These are phyloP conservation scores for Rhagophthalmus giganteus DNA, from an alignment of 2,888 invertebrate species.

Conservation along the genomic window DNA sequence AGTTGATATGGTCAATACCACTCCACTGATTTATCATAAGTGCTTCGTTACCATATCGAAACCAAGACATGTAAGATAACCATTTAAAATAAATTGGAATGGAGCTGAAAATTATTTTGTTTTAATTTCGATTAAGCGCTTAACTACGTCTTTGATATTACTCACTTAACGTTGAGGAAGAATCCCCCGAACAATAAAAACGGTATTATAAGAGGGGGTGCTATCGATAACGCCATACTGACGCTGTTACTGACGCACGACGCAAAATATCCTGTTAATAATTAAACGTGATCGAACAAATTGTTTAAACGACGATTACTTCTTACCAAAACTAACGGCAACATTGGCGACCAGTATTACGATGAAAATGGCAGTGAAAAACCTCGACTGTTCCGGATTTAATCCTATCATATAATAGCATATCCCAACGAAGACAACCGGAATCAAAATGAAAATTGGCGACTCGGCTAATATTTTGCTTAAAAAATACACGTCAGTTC, in stretches of 20 bases:
- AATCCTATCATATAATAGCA: conserved; percentile 90
- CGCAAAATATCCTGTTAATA: conserved; percentile 79
- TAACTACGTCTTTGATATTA: too few relatives aligned
- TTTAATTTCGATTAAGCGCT: conserved; percentile 4
- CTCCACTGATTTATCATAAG: conserved; percentile 88
- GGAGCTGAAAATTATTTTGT: conserved; percentile 61
- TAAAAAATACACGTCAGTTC: conserved; percentile 88
- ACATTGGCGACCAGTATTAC: conserved; percentile 85
- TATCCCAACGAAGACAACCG: conserved; percentile 78
- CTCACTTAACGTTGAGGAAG: conserved; percentile 88
- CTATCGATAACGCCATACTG: conserved; percentile 86
- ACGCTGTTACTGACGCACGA: conserved; percentile 83
- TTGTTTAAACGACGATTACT: not conserved
- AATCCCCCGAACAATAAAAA: conserved; percentile 95
- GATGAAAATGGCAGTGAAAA: conserved; percentile 74
- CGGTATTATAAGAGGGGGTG: conserved; percentile 90
- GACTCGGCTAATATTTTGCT: conserved; percentile 89
- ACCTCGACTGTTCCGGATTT: conserved; percentile 67
- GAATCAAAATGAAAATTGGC: conserved; percentile 82
- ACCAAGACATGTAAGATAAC: conserved; percentile 90
- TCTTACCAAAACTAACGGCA: conserved; percentile 83
- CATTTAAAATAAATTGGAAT: conserved; percentile 83
- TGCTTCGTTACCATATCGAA: conserved; percentile 89
- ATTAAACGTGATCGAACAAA: conserved; percentile 1
- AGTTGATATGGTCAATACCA: conserved; percentile 74